phyloP scores from a whole-genome alignment of 2,888 invertebrate genomes.

The Habroteleia sp. region DNA sequence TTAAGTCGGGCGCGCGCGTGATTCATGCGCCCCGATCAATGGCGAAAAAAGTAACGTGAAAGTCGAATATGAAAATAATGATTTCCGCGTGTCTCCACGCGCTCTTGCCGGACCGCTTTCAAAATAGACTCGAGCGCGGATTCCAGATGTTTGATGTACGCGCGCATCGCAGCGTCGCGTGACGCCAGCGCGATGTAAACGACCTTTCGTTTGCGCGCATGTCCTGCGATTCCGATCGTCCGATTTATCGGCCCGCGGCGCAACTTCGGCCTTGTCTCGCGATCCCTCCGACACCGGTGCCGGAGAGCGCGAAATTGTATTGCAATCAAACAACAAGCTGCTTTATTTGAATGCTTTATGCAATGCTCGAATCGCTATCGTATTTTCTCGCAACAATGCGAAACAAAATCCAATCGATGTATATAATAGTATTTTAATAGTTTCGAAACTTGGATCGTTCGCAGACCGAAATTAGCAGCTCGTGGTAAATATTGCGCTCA shows the following conservation, averaged over 20 bases:
- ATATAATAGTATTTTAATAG: no score
- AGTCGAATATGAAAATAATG: constrained; percentile 49
- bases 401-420: no score
- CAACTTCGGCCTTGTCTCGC: constrained; percentile 20
- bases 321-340: no score
- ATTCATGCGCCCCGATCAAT: constrained; percentile 52
- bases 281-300: neutral
- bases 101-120: constrained; percentile 4
- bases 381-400: no score
- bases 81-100: constrained; percentile 49
- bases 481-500: no score
- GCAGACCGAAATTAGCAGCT: no score
- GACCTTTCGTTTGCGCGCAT: constrained; percentile 26
- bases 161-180: constrained; percentile 21
- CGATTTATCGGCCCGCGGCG: constrained; percentile 26
- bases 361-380: no score
- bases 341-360: no score
- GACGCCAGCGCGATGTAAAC: constrained; percentile 49
- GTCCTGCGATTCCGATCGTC: constrained; percentile 23
- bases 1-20: constrained; percentile 5
- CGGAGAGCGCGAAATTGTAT: no score
- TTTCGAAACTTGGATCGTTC: no score
- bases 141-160: constrained; percentile 44
- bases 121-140: constrained; percentile 25
- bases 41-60: constrained; percentile 46